These are phyloP conservation scores for Pachyuromys duprasi DNA, from an alignment of 2,797 vertebrate species.

Conservation along the genomic window DNA sequence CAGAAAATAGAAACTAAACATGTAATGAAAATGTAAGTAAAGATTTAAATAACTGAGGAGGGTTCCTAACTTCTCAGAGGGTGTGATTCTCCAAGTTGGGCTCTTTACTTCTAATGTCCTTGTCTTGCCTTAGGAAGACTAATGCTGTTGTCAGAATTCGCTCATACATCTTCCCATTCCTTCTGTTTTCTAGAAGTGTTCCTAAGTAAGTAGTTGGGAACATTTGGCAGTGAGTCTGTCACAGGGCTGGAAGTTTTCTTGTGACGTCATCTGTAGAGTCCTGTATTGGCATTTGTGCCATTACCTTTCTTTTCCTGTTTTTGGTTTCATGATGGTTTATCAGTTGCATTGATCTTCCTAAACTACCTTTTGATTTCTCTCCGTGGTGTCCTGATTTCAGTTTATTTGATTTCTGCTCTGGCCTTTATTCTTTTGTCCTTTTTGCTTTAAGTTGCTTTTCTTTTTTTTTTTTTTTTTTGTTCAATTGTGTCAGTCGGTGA, in stretches of 20 bases:
- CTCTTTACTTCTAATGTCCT: neutral
- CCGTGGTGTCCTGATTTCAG: conserved; percentile 20
- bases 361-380: conserved; percentile 41
- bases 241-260: neutral
- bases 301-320: neutral
- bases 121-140: neutral
- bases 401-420: conserved; percentile 28
- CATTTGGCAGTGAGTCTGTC: neutral
- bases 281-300: neutral
- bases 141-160: neutral
- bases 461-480: conserved; percentile 6
- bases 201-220: neutral
- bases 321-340: neutral
- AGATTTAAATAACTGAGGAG: neutral
- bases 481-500: no score
- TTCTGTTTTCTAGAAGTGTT: conserved; percentile 38
- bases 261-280: neutral
- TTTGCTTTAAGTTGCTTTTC: conserved; percentile 58
- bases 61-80: neutral
- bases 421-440: conserved; percentile 1
- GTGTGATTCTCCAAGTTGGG: neutral
- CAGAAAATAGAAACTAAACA: conserved; percentile 14
- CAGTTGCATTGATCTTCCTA: neutral
- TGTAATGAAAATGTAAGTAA: neutral
- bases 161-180: neutral